These are phyloP conservation scores for Phoxinus dragarum DNA, from an alignment of 2,797 vertebrate species.

Conservation along the genomic window DNA sequence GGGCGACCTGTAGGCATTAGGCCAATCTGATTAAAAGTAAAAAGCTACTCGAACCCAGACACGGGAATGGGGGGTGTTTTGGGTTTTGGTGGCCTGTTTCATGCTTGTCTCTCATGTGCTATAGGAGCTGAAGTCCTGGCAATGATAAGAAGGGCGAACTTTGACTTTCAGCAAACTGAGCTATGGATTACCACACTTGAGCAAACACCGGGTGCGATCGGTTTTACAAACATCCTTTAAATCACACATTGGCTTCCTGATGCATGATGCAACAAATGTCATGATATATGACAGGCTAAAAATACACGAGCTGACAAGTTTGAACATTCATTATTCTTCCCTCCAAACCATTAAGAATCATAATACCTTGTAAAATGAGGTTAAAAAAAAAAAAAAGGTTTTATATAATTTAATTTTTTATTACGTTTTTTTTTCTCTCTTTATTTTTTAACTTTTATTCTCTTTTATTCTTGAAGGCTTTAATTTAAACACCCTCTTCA, in stretches of 20 bases:
- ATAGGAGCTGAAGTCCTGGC: conserved; percentile 24
- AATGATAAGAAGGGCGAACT: conserved; percentile 60
- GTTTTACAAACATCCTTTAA: conserved; percentile 60
- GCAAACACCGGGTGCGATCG: conserved; percentile 57
- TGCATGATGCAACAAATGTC: conserved; percentile 48
- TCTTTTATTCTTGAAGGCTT: neutral
- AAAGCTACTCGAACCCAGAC: conserved; percentile 34
- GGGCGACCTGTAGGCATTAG: conserved; percentile 32
- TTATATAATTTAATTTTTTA: neutral
- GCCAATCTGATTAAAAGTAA: conserved; percentile 44
- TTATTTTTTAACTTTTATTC: no score
- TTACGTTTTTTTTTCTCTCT: no score
- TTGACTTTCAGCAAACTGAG: conserved; percentile 60
- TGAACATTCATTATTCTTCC: neutral
- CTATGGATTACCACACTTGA: conserved; percentile 60
- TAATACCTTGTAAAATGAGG: neutral
- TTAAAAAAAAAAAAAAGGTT: neutral
- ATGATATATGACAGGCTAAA: conserved; percentile 45
- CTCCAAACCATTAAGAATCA: neutral
- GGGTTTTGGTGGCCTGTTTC: neutral
- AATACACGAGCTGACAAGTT: conserved; percentile 25
- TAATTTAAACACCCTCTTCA: neutral
- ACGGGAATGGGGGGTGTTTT: no score
- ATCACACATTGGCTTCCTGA: conserved; percentile 56
- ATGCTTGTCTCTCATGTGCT: conserved; percentile 23